Conservation (phyloP, 2,113 vertebrate species). For the Lepidothrix coronata region DNA sequence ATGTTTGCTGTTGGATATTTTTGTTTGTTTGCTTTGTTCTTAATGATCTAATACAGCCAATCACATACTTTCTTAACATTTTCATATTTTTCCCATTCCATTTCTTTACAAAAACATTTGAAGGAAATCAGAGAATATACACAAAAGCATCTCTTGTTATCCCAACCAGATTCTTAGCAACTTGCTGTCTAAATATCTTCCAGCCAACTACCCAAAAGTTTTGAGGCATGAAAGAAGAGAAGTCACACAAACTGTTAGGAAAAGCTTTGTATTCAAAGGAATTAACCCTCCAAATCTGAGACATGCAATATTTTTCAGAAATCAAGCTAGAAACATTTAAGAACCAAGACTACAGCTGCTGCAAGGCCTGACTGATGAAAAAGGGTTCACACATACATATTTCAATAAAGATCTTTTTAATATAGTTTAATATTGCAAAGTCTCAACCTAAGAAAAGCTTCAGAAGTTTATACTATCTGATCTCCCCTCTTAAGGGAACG, state of each 20-base stretch:
- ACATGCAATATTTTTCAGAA: neutral
- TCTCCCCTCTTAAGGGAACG: neutral
- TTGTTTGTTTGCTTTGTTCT: neutral
- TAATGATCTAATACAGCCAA: neutral
- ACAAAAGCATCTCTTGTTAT: neutral
- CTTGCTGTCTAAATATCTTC: neutral
- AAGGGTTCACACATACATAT: neutral
- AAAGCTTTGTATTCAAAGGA: neutral
- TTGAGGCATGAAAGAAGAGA: neutral
- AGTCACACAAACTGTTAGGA: neutral
- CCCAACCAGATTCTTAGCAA: neutral
- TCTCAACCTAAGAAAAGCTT: neutral
- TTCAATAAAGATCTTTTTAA: neutral
- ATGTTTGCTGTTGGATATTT: neutral
- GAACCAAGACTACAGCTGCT: neutral
- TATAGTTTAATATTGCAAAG: neutral
- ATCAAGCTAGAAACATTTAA: neutral
- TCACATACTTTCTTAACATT: neutral
- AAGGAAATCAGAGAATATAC: neutral
- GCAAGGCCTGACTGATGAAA: neutral
- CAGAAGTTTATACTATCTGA: neutral
- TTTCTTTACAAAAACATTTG: neutral
- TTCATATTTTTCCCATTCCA: neutral
- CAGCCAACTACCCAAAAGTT: neutral
- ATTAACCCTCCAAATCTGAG: neutral